A percentile compares a stretch with the other conserved stretches of the same genome.
Evolutionary conservation across 1,140 invertebrate species (phyloP).

Genomic region (Temnothorax nylanderi): DNA sequence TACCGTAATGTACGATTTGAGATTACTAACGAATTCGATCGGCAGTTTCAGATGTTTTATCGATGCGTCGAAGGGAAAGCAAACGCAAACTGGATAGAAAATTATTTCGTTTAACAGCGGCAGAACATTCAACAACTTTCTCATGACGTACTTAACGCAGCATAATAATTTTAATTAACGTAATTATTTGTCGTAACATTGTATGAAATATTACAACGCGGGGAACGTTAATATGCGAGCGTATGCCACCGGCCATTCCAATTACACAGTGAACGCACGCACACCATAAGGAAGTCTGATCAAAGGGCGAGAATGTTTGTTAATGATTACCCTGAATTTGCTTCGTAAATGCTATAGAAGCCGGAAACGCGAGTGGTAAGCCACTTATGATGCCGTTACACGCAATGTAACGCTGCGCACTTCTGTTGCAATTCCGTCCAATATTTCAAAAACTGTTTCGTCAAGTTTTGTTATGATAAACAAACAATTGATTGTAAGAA

Average conservation of each 20-base stretch:
- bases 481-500: neutral
- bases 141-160: neutral
- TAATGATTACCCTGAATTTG: slow-evolving; percentile 19
- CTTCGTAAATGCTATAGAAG: slow-evolving; percentile 16
- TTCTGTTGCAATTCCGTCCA: neutral
- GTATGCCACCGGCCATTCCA: neutral
- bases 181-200: slow-evolving; percentile 20
- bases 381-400: slow-evolving; percentile 33
- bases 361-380: slow-evolving; percentile 9
- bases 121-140: neutral
- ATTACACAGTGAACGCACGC: slow-evolving; percentile 12
- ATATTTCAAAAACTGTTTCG: neutral
- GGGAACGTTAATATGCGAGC: slow-evolving; percentile 16
- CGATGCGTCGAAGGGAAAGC: neutral
- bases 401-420: slow-evolving; percentile 5
- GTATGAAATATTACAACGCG: neutral
- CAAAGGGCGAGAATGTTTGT: slow-evolving; percentile 44
- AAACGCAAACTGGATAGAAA: neutral
- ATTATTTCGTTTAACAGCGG: slow-evolving; percentile 12
- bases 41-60: neutral
- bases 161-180: slow-evolving; percentile 42
- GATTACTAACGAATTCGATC: neutral
- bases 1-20: neutral
- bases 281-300: slow-evolving; percentile 28
- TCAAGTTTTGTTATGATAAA: neutral